Base-by-base conservation (phyloP, 1,140 invertebrate genomes). In the Caenorhabditis tropicalis region DNA sequence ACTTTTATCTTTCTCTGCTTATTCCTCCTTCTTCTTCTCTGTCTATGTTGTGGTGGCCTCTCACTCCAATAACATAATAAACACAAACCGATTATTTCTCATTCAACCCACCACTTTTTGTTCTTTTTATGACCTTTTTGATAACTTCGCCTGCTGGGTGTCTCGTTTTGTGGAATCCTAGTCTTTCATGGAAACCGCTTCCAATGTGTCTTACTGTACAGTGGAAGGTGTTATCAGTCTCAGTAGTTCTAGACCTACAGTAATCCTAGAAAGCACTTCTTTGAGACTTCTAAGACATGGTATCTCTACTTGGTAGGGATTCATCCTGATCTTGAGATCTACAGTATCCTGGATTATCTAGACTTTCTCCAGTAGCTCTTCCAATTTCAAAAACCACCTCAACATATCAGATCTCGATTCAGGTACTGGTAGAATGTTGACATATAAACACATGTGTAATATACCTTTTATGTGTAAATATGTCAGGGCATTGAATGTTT, bases 401-500 rank as follows among this genome's bases (percentile, higher is more conserved):
- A n/a, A n/a, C n/a, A n/a, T 29, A 24, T 2, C 53, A 65, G 7
- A 65, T 27, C 58, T 27, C n/a, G 24, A 27, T 65, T 65, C 58
- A 36, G 16, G 29, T 36, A 36, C 58, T 65, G n/a, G 15, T 19
- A 36, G 29, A 43, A 19, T 65, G 58, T 36, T 36, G 58, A 65
- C 58, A 36, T 65, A 43, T 74, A 43, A 24, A 74, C 36, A 36
- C 65, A 74, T 74, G 65, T 43, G 65, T 74, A 74, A n/a, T 43
- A 39, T 43, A 74, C 65, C 65, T 39, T 74, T 74, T 74, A 74
- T 74, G 65, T 74, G 65, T 74, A 74, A 74, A 74, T 74, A 74
- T 43, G 36, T 74, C 36, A 21, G 21, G 31, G 60, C 60, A 74
- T 74, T 65, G 9, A 65, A 65, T 65, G 58, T 36, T 65, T 65